Conservation (phyloP, 1,140 invertebrate genomes). For the Drosophila santomea region DNA sequence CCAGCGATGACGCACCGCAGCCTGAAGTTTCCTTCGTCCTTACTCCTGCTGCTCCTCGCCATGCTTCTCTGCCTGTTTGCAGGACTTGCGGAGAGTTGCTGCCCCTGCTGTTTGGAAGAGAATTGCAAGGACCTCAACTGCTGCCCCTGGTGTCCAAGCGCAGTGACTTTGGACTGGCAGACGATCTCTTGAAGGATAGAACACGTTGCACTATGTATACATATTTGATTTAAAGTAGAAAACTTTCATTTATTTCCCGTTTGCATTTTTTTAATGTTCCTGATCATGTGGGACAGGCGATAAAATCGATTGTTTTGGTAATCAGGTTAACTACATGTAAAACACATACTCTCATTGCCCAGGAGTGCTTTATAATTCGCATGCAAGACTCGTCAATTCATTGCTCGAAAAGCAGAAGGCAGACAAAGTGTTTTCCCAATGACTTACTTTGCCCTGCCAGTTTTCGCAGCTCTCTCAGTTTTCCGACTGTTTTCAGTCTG, state of each 20-base stretch:
- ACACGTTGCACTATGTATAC: too few relatives aligned
- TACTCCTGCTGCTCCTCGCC: neutral
- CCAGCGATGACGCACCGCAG: slow-evolving; percentile 14
- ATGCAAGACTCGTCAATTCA: slow-evolving; percentile 75
- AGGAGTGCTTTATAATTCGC: slow-evolving; percentile 47
- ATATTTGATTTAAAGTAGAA: too few relatives aligned
- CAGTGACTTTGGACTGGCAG: neutral
- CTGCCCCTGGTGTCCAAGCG: slow-evolving; percentile 1
- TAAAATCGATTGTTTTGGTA: neutral
- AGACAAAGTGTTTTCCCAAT: slow-evolving; percentile 57
- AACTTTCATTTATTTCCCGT: too few relatives aligned
- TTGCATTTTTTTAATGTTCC: too few relatives aligned
- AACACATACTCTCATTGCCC: neutral
- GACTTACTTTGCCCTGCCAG: slow-evolving; percentile 23
- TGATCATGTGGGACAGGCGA: neutral
- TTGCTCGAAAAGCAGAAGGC: slow-evolving; percentile 46
- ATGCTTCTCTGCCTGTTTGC: slow-evolving; percentile 1
- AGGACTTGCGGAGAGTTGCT: slow-evolving; percentile 4
- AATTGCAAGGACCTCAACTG: neutral
- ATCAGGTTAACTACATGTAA: slow-evolving; percentile 11
- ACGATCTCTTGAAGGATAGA: neutral
- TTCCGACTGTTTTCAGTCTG: neutral
- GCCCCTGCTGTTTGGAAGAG: slow-evolving; percentile 1
- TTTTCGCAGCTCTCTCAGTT: neutral
- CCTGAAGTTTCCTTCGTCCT: slow-evolving; percentile 1